These are phyloP conservation scores for Cosmia trapezina DNA, from an alignment of 2,888 invertebrate species.

Conservation along the genomic window DNA sequence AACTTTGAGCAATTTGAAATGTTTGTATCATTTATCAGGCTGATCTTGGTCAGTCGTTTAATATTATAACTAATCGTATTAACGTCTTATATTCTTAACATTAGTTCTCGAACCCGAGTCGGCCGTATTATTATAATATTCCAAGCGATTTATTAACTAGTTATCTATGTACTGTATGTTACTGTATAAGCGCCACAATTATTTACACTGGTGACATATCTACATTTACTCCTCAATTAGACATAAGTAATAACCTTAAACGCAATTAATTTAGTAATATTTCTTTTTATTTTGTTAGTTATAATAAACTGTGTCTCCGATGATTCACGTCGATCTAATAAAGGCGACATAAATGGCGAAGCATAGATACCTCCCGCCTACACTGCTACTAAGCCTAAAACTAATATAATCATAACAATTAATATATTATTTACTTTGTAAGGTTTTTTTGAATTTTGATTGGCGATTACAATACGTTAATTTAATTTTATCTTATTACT, in stretches of 20 bases:
- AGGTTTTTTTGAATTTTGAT: background rate
- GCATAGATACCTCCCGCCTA: constrained; percentile 42
- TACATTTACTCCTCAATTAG: constrained; percentile 2
- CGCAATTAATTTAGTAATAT: background rate
- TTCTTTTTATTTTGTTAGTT: background rate
- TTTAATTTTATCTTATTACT: background rate
- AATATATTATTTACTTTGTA: background rate
- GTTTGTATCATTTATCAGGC: constrained; percentile 30
- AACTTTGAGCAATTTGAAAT: constrained; percentile 23
- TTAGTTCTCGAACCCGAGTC: background rate
- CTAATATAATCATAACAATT: constrained; percentile 11
- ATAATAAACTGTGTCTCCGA: constrained; percentile 9
- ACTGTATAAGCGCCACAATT: background rate
- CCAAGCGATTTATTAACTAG: background rate
- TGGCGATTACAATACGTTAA: background rate
- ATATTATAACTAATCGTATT: constrained; percentile 13
- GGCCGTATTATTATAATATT: background rate
- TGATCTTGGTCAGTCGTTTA: constrained; percentile 24
- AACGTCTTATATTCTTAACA: constrained; percentile 1
- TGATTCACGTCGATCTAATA: constrained; percentile 42
- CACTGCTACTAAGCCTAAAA: constrained; percentile 28
- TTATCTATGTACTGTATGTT: background rate
- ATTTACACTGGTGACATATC: background rate
- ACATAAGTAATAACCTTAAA: background rate
- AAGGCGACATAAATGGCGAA: constrained; percentile 35